Conservation (phyloP, 2,113 vertebrate species). For the Melanocharis versteri region DNA sequence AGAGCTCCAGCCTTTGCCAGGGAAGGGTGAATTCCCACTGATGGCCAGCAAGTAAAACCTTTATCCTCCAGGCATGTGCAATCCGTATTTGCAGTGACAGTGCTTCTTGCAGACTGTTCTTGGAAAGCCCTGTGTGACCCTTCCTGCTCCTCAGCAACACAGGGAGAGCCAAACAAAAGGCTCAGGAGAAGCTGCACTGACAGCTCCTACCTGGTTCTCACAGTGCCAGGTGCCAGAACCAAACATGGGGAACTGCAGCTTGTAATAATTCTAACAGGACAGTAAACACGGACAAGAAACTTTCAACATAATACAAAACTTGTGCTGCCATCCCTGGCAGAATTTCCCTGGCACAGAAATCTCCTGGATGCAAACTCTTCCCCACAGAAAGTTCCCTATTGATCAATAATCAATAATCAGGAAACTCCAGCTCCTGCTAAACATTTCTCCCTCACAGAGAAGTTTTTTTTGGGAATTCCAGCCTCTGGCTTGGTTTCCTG, state of each 20-base stretch:
- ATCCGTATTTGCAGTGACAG: neutral
- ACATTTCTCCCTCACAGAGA: neutral
- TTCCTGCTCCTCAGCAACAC: neutral
- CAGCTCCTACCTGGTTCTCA: neutral
- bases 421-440: neutral
- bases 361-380: neutral
- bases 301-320: fast-evolving
- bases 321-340: neutral
- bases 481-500: neutral
- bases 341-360: neutral
- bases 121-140: neutral
- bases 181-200: fast-evolving
- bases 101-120: neutral
- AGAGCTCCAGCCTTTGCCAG: neutral
- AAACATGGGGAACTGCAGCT: neutral
- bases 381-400: fast-evolving
- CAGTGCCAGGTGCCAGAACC: neutral
- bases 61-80: neutral
- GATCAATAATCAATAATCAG: neutral
- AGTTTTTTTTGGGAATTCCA: neutral
- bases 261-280: neutral
- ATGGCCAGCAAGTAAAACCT: neutral
- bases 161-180: neutral
- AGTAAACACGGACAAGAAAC: neutral
- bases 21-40: neutral